phyloP scores from a whole-genome alignment of 2,797 vertebrate species.

The Simalia tracyae region DNA sequence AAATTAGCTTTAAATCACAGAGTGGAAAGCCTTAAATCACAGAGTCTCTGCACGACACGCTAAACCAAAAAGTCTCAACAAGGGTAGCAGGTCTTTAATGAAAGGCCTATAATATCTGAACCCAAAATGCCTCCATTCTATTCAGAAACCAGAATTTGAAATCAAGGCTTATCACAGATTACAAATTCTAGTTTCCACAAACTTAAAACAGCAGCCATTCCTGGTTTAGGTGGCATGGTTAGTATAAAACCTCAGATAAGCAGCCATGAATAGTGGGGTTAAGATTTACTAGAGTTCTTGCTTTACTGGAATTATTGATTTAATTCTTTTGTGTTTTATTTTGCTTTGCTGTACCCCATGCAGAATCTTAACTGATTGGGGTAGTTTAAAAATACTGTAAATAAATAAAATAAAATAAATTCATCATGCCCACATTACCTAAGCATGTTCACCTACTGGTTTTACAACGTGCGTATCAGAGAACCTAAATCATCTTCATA shows the following conservation, averaged over 20 bases:
- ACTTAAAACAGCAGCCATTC: not conserved
- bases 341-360: no score
- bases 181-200: not conserved
- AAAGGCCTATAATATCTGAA: not conserved
- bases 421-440: no score
- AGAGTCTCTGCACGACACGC: not conserved
- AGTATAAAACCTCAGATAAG: not conserved
- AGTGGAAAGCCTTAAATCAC: not conserved
- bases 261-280: not conserved
- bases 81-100: not conserved
- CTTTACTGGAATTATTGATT: no score
- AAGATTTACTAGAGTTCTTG: not conserved
- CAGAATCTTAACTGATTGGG: no score
- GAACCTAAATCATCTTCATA: not conserved
- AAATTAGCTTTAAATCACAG: not conserved
- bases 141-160: not conserved
- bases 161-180: not conserved
- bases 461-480: not conserved
- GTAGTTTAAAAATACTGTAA: no score
- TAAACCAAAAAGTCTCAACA: not conserved
- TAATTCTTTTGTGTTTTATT: no score
- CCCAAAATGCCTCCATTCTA: not conserved
- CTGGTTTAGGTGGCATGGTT: not conserved
- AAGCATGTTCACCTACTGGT: not conserved
- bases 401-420: no score